These are phyloP conservation scores for Andrena trimmerana DNA, from an alignment of 2,888 invertebrate species.

Conservation along the genomic window DNA sequence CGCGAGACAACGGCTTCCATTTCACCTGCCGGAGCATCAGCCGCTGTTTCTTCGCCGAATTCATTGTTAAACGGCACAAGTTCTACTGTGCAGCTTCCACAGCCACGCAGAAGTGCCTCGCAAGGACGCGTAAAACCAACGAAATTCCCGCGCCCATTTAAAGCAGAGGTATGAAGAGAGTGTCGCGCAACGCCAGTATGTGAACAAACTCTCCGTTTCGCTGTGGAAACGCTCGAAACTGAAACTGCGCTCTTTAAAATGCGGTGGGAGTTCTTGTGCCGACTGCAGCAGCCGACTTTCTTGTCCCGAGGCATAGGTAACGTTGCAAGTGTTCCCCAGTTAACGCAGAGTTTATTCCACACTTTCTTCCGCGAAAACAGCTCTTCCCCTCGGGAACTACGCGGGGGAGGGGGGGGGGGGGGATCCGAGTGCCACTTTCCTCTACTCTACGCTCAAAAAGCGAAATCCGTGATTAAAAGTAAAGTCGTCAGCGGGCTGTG, in stretches of 20 bases:
- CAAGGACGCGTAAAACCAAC: slow-evolving; percentile 7
- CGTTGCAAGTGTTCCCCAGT: slow-evolving; percentile 52
- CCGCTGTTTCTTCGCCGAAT: background rate
- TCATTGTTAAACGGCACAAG: background rate
- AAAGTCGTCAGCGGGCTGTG: slow-evolving; percentile 8
- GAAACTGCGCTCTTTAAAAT: slow-evolving; percentile 42
- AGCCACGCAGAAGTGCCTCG: background rate
- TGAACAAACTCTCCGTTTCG: slow-evolving; percentile 52
- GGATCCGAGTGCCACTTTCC: slow-evolving; percentile 39
- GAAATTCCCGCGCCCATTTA: slow-evolving; percentile 21
- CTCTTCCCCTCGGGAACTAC: background rate
- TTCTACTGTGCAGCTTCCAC: background rate
- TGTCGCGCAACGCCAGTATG: slow-evolving; percentile 37
- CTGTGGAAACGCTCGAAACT: slow-evolving; percentile 61
- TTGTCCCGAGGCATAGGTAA: slow-evolving; percentile 31
- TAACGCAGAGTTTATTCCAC: slow-evolving; percentile 58
- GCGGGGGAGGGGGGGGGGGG: background rate
- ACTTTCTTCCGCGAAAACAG: slow-evolving; percentile 18
- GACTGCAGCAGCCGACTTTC: slow-evolving; percentile 39
- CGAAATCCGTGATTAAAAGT: slow-evolving; percentile 47
- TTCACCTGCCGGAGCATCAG: background rate
- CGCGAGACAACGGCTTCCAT: background rate
- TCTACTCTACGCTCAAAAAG: background rate
- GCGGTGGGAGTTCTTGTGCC: slow-evolving; percentile 36
- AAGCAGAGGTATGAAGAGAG: background rate